Percentiles rank a stretch among this genome's conserved stretches.
These are phyloP conservation scores for Phoenoteleia sp. DNA, from an alignment of 2,888 invertebrate genomes.

Conservation along the genomic window DNA sequence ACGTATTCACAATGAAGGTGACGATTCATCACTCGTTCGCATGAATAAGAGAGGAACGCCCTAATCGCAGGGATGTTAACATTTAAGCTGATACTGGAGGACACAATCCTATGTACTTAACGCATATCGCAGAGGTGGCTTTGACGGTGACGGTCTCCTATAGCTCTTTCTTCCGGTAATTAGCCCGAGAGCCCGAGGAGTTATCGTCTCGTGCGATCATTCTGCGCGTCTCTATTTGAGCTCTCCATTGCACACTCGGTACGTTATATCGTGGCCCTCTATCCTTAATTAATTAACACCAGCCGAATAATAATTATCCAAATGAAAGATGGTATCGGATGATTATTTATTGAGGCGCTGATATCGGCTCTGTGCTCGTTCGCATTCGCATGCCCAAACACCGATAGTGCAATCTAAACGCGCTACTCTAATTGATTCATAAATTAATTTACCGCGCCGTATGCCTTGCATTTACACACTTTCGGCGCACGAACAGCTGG, in stretches of 20 bases:
- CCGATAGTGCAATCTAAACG: slow-evolving; percentile 80
- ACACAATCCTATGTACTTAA: slow-evolving; percentile 63
- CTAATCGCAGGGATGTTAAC: slow-evolving; percentile 57
- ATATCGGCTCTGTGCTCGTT: slow-evolving; percentile 67
- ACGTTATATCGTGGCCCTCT: slow-evolving; percentile 70
- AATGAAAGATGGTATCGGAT: slow-evolving; percentile 84
- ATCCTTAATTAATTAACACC: slow-evolving; percentile 85
- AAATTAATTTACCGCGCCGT: slow-evolving; percentile 79
- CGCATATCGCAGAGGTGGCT: slow-evolving; percentile 56
- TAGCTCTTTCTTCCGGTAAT: slow-evolving; percentile 84
- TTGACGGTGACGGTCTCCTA: slow-evolving; percentile 68
- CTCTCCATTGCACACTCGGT: slow-evolving; percentile 58
- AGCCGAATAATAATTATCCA: slow-evolving; percentile 85
- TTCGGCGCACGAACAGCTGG: slow-evolving; percentile 69
- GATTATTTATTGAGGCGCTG: slow-evolving; percentile 83
- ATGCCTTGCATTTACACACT: slow-evolving; percentile 73
- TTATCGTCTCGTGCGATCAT: slow-evolving; percentile 82
- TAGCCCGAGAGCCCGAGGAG: slow-evolving; percentile 82
- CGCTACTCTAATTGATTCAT: slow-evolving; percentile 82
- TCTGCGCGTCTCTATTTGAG: slow-evolving; percentile 72
- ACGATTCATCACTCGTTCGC: slow-evolving; percentile 54
- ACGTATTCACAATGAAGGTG: slow-evolving; percentile 47
- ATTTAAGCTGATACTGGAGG: slow-evolving; percentile 62
- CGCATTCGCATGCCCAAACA: slow-evolving; percentile 67
- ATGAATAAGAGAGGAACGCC: slow-evolving; percentile 57